Base-by-base conservation (phyloP, 2,888 invertebrate species). In the Lagria hirta region DNA sequence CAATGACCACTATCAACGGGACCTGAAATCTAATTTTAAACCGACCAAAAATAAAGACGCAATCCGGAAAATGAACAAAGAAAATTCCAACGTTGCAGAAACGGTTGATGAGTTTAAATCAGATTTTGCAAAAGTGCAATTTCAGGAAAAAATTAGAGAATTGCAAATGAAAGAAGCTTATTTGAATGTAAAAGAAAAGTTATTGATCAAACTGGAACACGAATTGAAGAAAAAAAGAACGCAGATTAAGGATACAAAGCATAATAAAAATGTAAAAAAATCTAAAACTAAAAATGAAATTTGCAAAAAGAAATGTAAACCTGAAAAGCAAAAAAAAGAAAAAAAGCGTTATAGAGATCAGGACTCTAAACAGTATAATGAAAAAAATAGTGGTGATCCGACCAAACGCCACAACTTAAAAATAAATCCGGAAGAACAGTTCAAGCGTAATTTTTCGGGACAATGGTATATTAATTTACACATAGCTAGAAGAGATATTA, bases 391-490 rank as follows among this genome's bases (percentile, higher is more conserved):
- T 11, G n/a, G 20, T 4, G 14, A 6, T n/a, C 18, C 2, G 8
- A 27, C 6, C n/a, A 36, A 36, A 16, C 16, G 26, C 4, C 20
- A 27, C n/a, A n/a, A n/a, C n/a, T n/a, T n/a, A 15, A 37, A 36
- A 22, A 11, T 26, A 7, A 6, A 14, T 12, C 22, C 26, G 1
- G 34, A 47, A 26, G 26, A 7, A 11, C 15, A 27, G 4, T 38
- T 33, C 22, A 47, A 54, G 21, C 43, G 51, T 4, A 56, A 53
- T 13, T 33, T 54, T 15, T 50, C 43, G 33, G 66, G 63, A n/a
- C 58, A 64, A 21, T 68, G 68, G 68, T 64, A 66, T 33, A 52
- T 50, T 10, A 61, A 60, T 28, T 33, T 64, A 34, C 53, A 60
- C 43, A 53, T 59, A 26, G 60, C 51, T 2, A 51, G 68, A 23